phyloP scores from a whole-genome alignment of 2,113 vertebrate genomes.

The Choloepus hoffmanni region DNA sequence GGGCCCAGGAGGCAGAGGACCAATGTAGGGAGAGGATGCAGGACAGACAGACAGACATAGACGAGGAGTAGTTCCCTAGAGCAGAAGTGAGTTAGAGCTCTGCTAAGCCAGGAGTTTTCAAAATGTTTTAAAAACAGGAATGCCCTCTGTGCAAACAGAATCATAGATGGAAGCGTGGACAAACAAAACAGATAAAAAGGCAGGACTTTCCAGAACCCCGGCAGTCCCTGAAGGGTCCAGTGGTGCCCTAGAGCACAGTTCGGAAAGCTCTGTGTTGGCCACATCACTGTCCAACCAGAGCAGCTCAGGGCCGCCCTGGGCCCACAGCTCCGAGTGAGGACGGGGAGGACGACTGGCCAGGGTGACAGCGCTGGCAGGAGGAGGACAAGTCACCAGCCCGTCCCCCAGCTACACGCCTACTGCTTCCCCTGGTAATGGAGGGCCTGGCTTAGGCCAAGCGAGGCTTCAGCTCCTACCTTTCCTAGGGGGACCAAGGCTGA shows the following conservation, averaged over 20 bases:
- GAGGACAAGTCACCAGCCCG: not conserved
- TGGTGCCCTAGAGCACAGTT: not conserved
- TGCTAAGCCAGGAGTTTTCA: not conserved
- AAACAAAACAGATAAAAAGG: slow-evolving; percentile 50
- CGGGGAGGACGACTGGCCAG: not conserved
- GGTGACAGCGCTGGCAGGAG: not conserved
- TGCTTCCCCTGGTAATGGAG: not conserved
- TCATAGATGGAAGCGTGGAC: slow-evolving; percentile 5
- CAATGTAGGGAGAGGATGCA: not conserved
- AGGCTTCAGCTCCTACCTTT: slow-evolving; percentile 21
- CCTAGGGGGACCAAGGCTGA: slow-evolving; percentile 39
- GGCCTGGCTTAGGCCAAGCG: not conserved
- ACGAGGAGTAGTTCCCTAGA: not conserved
- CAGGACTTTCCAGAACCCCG: not conserved
- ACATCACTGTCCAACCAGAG: not conserved
- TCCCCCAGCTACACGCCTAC: not conserved
- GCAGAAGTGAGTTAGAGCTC: not conserved
- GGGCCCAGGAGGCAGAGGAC: slow-evolving; percentile 16
- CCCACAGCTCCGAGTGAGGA: slow-evolving; percentile 48
- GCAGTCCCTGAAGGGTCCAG: not conserved
- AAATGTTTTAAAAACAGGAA: slow-evolving; percentile 58
- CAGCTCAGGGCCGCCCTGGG: slow-evolving; percentile 24
- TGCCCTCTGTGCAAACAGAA: slow-evolving; percentile 65
- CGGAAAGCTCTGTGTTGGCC: not conserved
- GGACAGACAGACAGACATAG: not conserved